phyloP scores from a whole-genome alignment of 2,797 vertebrate genomes.

The Pogonophryne albipinna region DNA sequence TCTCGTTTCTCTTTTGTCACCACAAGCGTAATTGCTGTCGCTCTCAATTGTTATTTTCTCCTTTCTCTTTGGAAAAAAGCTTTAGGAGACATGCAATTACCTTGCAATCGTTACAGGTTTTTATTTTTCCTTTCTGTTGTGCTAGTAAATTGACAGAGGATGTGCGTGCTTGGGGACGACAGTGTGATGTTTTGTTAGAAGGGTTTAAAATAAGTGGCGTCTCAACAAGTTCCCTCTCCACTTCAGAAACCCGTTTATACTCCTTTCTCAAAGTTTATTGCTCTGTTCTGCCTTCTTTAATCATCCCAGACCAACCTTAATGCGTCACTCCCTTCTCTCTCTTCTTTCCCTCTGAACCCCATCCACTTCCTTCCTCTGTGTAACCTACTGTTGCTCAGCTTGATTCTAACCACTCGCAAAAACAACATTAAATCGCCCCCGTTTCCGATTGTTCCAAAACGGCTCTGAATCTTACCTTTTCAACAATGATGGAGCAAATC shows the following conservation, averaged over 20 bases:
- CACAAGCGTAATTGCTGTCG: neutral
- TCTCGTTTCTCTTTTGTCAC: neutral
- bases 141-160: constrained; percentile 38
- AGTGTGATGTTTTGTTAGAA: constrained; percentile 43
- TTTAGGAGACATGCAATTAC: constrained; percentile 42
- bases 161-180: constrained; percentile 33
- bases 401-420: constrained; percentile 28
- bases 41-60: neutral
- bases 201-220: constrained; percentile 21
- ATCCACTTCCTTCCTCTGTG: neutral
- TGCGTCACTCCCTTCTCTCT: neutral
- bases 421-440: constrained; percentile 33
- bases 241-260: constrained; percentile 2
- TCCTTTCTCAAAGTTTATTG: constrained; percentile 12
- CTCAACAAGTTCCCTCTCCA: constrained; percentile 17
- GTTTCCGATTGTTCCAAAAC: constrained; percentile 27
- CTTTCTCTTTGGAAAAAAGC: constrained; percentile 24
- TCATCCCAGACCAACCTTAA: constrained; percentile 8
- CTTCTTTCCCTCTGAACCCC: constrained; percentile 15
- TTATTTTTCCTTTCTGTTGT: neutral
- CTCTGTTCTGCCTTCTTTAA: constrained; percentile 23
- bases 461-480: constrained; percentile 30
- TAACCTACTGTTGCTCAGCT: constrained; percentile 16
- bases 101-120: neutral
- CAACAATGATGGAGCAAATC: constrained; percentile 68